These are phyloP conservation scores for Hemithea aestivaria DNA, from an alignment of 2,888 invertebrate species.

Conservation along the genomic window DNA sequence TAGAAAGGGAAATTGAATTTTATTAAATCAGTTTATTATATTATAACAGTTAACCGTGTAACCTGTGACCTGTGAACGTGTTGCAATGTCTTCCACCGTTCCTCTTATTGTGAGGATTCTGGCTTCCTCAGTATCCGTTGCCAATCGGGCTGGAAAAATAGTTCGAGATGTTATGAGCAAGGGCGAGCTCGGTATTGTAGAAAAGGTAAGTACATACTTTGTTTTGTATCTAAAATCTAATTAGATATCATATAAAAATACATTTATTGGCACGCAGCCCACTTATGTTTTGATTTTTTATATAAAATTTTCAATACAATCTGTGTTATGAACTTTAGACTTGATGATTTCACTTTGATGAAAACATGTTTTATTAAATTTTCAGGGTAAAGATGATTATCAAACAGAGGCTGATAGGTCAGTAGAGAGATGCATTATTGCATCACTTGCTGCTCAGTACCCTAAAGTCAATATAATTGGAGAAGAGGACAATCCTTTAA, in stretches of 20 bases:
- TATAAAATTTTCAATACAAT: too few relatives aligned
- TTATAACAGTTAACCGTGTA: too few relatives aligned
- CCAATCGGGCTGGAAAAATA: conserved; percentile 91
- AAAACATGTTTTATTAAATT: conserved; percentile 5
- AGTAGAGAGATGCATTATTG: conserved; percentile 95
- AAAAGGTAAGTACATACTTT: conserved; percentile 85
- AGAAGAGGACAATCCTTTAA: conserved; percentile 88
- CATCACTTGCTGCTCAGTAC: conserved; percentile 90
- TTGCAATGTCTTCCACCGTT: conserved; percentile 78
- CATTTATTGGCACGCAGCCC: too few relatives aligned
- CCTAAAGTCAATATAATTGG: conserved; percentile 92
- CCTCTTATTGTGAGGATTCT: conserved; percentile 85
- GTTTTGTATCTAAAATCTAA: too few relatives aligned
- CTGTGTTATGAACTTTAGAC: conserved; percentile 8
- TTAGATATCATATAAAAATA: too few relatives aligned
- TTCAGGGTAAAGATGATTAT: conserved; percentile 92
- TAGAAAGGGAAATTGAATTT: too few relatives aligned
- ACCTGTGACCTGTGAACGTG: not conserved
- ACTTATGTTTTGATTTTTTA: too few relatives aligned
- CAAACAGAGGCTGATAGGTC: conserved; percentile 99
- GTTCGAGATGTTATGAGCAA: conserved; percentile 93
- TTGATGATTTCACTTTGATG: conserved; percentile 13
- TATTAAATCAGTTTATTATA: too few relatives aligned
- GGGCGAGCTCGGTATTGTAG: conserved; percentile 94
- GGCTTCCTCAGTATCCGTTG: conserved; percentile 88